Evolutionary conservation across 2,888 invertebrate species (phyloP).

Genomic region (Bellardia pandia): DNA sequence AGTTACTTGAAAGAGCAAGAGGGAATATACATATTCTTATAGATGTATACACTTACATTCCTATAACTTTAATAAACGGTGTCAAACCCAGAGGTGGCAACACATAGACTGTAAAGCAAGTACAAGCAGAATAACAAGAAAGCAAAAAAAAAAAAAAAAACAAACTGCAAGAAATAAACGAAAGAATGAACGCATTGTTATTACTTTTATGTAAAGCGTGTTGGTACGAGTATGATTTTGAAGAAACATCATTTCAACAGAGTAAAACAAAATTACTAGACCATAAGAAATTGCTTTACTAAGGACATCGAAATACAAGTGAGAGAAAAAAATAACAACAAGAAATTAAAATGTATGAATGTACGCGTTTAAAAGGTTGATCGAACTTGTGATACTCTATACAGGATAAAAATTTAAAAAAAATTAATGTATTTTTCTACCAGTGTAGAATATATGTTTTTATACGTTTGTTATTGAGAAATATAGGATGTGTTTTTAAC

Average conservation of each 20-base stretch:
- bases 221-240: constrained; percentile 46
- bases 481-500: too few species aligned
- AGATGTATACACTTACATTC: constrained; percentile 18
- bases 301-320: constrained; percentile 24
- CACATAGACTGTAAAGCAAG: constrained; percentile 44
- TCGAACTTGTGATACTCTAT: not conserved
- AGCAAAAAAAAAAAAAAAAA: constrained; percentile 35
- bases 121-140: constrained; percentile 6
- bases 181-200: constrained; percentile 64
- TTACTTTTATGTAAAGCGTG: constrained; percentile 61
- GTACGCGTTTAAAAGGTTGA: not conserved
- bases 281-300: constrained; percentile 68
- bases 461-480: too few species aligned
- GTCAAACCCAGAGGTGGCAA: constrained; percentile 71
- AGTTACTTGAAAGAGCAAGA: constrained; percentile 52
- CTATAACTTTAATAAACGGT: constrained; percentile 60
- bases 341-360: not conserved
- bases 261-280: constrained; percentile 64
- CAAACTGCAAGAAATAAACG: constrained; percentile 61
- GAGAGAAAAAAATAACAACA: not conserved
- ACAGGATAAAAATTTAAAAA: too few species aligned
- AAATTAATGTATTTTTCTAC: too few species aligned
- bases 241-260: constrained; percentile 60
- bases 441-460: too few species aligned
- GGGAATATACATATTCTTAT: constrained; percentile 6